Evolutionary conservation across 1,140 invertebrate species (phyloP), one percentile per base, ranked within the genome.

Genomic region (Atta texana): DNA sequence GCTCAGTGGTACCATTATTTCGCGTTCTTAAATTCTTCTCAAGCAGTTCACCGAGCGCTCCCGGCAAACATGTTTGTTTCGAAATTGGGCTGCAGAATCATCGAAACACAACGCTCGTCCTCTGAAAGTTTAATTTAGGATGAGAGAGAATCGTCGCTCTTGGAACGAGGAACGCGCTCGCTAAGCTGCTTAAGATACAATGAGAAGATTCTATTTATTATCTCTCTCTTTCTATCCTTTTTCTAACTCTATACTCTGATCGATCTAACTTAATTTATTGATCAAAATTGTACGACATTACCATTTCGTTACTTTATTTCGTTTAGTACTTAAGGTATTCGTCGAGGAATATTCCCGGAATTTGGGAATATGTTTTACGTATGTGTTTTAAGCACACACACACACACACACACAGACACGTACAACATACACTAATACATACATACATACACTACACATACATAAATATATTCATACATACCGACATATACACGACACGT

Each of bases 381-480:
- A 93, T 89, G 92, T 92, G 92, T 93, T 85, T 92, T 92, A 63
- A 92, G 88, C 88, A 92, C 92, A 92, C 88, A 80, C 55, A 85
- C 72, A 24, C 1, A 72, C 88, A 92, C 92, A 92, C 88, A 80
- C 55, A 85, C 72, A 24, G 1, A 72, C 14, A 87, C 18, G 68
- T 44, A 63, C 16, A 44, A 44, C 28, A 55, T 8, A 63, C 0
- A 63, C 16, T 78, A 2, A 44, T 24, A 49, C 8, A 51, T 5
- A 31, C n/a, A 39, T 12, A 55, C 6, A 72, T 10, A n/a, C 7
- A 51, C 7, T 4, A 51, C 49, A 14, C 1, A 5, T 0, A 64
- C 6, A 57, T 16, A 39, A 16, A 21, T 16, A 85, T 34, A 24
- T 21, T 61, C 21, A 71, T 39, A 59, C 61, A 74, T n/a, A 24